phyloP scores from a whole-genome alignment of 2,797 vertebrate species.

The Cynopterus sphinx region DNA sequence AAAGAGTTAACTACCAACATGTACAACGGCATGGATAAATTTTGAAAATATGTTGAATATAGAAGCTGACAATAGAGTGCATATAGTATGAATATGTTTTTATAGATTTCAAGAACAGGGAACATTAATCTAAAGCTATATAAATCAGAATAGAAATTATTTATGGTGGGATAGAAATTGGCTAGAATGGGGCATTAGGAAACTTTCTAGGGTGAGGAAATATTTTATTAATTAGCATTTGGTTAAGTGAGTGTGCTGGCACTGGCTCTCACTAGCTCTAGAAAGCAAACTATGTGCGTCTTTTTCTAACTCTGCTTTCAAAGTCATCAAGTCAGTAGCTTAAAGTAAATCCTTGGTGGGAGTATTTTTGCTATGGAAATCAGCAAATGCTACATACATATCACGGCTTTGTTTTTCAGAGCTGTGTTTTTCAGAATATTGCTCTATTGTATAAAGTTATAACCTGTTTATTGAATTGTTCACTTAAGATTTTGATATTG shows the following conservation, averaged over 20 bases:
- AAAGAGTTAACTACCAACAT: neutral
- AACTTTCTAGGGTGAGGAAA: neutral
- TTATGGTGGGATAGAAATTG: neutral
- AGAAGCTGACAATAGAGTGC: neutral
- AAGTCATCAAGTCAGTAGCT: neutral
- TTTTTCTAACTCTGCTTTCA: neutral
- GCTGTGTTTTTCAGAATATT: neutral
- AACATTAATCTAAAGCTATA: neutral
- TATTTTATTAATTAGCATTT: neutral
- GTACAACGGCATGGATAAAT: neutral
- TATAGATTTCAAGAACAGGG: neutral
- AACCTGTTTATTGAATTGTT: neutral
- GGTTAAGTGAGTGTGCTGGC: neutral
- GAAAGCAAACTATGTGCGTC: neutral
- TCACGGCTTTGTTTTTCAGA: neutral
- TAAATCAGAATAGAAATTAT: neutral
- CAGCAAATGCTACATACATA: neutral
- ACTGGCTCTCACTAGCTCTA: neutral
- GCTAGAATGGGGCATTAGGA: neutral
- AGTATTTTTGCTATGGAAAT: neutral
- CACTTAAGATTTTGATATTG: constrained; percentile 16
- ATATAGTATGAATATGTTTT: neutral
- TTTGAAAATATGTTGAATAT: neutral
- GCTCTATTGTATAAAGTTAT: neutral
- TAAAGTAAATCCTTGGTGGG: neutral